Evolutionary conservation across 2,888 invertebrate genomes (phyloP).

Genomic region (Parapristionchus giblindavisi): DNA sequence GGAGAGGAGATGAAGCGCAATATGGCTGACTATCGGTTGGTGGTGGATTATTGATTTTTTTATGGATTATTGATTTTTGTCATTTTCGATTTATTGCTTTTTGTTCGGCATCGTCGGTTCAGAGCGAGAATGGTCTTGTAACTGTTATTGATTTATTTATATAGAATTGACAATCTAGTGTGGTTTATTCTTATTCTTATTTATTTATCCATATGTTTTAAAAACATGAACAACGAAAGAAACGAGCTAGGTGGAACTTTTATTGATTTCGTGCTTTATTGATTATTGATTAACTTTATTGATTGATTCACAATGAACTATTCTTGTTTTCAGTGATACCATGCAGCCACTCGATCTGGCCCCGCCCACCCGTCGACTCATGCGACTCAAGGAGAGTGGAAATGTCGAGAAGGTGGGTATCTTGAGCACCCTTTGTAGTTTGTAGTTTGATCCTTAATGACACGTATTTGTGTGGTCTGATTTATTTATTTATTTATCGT

Average conservation of each 20-base stretch:
- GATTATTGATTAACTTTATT: too few species aligned
- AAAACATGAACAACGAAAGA: not conserved
- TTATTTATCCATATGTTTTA: slow-evolving; percentile 65
- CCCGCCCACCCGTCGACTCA: slow-evolving; percentile 93
- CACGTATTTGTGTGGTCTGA: too few species aligned
- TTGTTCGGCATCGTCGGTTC: too few species aligned
- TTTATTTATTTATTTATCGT: too few species aligned
- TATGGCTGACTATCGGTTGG: slow-evolving; percentile 83
- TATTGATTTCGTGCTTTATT: slow-evolving; percentile 27
- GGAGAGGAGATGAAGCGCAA: slow-evolving; percentile 99
- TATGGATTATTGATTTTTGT: not conserved
- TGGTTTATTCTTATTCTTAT: not conserved
- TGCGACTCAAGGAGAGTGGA: slow-evolving; percentile 74
- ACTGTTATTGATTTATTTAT: not conserved
- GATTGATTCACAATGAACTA: slow-evolving; percentile 63
- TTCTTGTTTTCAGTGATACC: slow-evolving; percentile 49
- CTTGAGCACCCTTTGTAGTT: too few species aligned
- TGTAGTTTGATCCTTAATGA: too few species aligned
- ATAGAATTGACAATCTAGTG: not conserved
- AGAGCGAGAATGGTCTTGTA: too few species aligned
- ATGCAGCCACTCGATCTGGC: slow-evolving; percentile 74
- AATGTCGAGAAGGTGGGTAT: slow-evolving; percentile 48
- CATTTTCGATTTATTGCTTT: too few species aligned
- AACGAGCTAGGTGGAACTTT: too few species aligned
- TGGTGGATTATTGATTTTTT: too few species aligned